These are phyloP conservation scores for Myopa tessellatipennis DNA, from an alignment of 2,888 invertebrate genomes.

Conservation along the genomic window DNA sequence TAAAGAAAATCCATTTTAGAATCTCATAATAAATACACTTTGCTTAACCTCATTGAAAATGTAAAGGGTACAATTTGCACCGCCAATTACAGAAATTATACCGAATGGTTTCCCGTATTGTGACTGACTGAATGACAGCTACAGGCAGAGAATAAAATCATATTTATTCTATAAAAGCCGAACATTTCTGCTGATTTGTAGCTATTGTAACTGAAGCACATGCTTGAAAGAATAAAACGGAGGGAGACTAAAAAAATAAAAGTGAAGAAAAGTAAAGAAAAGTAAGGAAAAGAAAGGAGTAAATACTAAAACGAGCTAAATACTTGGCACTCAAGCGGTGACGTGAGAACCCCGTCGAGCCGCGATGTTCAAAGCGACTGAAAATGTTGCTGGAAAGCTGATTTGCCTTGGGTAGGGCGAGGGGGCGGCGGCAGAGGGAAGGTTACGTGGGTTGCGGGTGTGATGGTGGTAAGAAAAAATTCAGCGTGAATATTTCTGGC, in stretches of 20 bases:
- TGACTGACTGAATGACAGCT: not conserved
- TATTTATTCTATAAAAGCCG: constrained; percentile 22
- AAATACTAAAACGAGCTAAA: constrained; percentile 1
- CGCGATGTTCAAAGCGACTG: not conserved
- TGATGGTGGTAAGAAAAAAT: constrained; percentile 43
- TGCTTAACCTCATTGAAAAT: not conserved
- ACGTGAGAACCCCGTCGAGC: constrained; percentile 15
- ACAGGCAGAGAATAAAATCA: not conserved
- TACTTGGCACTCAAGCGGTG: constrained; percentile 20
- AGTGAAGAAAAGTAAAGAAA: not conserved
- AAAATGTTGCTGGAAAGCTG: not conserved
- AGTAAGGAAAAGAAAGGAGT: not conserved
- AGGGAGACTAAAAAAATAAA: not conserved
- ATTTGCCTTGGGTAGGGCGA: not conserved
- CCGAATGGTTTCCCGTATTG: constrained; percentile 3
- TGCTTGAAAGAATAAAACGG: not conserved
- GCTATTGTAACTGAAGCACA: constrained; percentile 8
- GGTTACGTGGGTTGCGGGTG: not conserved
- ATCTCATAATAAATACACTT: not conserved
- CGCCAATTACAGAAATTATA: constrained; percentile 26
- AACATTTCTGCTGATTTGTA: constrained; percentile 27
- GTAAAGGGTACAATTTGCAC: constrained; percentile 13
- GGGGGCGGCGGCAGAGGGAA: not conserved
- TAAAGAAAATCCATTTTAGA: not conserved
- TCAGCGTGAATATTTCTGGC: constrained; percentile 60